Percentiles rank a stretch among this genome's conserved stretches.
phyloP scores from a whole-genome alignment of 92 coral and sea anemone genomes.

The Epizoanthus fatuus region DNA sequence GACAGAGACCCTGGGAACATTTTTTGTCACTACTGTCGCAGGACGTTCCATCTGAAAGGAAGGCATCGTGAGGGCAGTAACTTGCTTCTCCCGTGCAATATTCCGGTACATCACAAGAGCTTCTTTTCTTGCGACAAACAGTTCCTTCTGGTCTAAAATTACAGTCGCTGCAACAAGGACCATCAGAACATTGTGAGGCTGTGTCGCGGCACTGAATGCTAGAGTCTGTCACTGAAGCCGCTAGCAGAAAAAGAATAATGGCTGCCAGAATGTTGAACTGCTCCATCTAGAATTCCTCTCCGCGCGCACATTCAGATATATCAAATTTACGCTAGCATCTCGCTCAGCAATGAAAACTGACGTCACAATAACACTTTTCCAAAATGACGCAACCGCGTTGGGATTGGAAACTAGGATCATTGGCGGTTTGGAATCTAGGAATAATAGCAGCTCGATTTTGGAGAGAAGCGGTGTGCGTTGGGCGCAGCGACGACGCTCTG shows the following conservation, averaged over 20 bases:
- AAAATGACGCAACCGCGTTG: background rate
- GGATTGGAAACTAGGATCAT: background rate
- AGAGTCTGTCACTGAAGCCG: background rate
- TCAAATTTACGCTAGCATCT: no score
- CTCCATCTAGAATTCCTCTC: background rate
- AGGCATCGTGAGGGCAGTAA: constrained; percentile 33
- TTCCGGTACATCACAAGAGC: constrained; percentile 54
- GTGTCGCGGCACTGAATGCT: background rate
- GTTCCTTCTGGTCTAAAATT: constrained; percentile 29
- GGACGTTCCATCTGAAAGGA: constrained; percentile 29
- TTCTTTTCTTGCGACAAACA: constrained; percentile 45
- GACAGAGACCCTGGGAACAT: constrained; percentile 49
- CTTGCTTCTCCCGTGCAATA: constrained; percentile 57
- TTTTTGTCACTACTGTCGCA: constrained; percentile 1
- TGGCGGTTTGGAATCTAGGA: background rate
- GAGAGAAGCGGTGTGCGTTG: no score
- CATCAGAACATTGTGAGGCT: constrained; percentile 30
- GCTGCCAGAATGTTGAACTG: background rate
- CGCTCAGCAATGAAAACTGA: background rate
- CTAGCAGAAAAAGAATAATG: background rate
- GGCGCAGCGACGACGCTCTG: no score
- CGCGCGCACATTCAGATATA: background rate
- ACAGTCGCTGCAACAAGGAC: constrained; percentile 49
- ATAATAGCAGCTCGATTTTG: background rate
- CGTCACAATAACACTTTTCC: background rate